Percentiles rank a stretch among this genome's conserved stretches.
Conservation (phyloP, 2,797 vertebrate genomes). For the Gallirallus australis region DNA sequence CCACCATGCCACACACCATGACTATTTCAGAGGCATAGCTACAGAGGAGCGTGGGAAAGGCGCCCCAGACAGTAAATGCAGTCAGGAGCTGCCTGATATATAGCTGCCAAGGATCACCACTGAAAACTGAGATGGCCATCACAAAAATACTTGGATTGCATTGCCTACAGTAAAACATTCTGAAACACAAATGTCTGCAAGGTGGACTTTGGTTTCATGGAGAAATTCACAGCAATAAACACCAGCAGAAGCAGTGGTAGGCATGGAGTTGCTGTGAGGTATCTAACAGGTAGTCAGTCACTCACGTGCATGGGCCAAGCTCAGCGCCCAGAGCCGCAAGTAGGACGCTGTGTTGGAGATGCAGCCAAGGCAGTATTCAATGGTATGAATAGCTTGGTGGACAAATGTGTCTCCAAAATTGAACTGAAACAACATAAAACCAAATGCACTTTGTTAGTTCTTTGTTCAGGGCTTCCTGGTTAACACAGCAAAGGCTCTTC, state of each 20-base stretch:
- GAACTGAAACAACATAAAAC: constrained; percentile 83
- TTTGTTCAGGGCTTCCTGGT: background rate
- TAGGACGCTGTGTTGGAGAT: constrained; percentile 98
- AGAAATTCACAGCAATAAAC: background rate
- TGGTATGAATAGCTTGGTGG: constrained; percentile 96
- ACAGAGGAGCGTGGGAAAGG: background rate
- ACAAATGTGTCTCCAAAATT: constrained; percentile 92
- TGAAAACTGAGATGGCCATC: background rate
- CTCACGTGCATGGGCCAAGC: constrained; percentile 96
- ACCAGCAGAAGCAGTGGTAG: background rate
- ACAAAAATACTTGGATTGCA: background rate
- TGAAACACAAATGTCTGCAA: background rate
- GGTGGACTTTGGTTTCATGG: background rate
- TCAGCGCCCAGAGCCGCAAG: constrained; percentile 96
- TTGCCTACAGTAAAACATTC: background rate
- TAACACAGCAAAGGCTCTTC: background rate
- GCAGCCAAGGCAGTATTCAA: constrained; percentile 97
- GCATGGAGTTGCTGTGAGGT: background rate
- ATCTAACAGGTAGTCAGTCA: background rate
- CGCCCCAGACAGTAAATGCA: background rate
- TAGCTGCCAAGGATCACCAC: background rate
- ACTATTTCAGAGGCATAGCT: background rate
- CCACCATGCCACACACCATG: background rate
- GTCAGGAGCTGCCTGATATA: background rate
- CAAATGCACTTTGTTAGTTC: background rate